Base-by-base conservation (phyloP, 2,113 vertebrate species). In the Cephalopterus ornatus region DNA sequence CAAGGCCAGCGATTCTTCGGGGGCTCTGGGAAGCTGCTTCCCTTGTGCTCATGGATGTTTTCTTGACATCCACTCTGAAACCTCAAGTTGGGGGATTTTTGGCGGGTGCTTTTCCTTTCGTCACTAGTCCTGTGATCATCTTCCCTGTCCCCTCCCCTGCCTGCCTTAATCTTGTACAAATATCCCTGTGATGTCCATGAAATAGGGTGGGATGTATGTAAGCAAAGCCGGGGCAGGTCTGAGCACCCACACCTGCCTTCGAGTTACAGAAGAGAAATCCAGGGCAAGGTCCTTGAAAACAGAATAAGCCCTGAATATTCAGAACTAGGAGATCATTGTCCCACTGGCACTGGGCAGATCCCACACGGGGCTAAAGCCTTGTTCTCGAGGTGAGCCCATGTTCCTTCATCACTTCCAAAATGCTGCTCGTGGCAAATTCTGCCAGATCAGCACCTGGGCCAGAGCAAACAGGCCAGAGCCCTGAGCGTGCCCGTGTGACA, bases 391-490 rank as follows among this genome's bases (percentile, higher is more conserved):
- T 67, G 49, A 84, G 41, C 10, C 15, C 35, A 2, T 66, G 66
- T 65, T 46, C 33, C 3, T 56, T 66, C 37, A 5, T 13, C 23
- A 23, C 53, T 80, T 59, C 85, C 50, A 74, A 27, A 46, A 12
- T 28, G 0, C 5, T 3, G 62, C 89, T 26, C 5, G 77, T 27
- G 87, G 53, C 53, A 55, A 41, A 47, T 66, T 62, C 5, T 61
- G 79, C 87, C 59, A 52, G 65, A 33, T 26, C 65, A 80, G 37
- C 71, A 70, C 41, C 80, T 67, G 71, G 79, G 91, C 52, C 88
- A 32, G 14, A 52, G 46, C 56, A 53, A 30, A 18, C 35, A 44
- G 68, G 44, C 42, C 78, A 42, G 53, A 85, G 93, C 94, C 77
- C 53, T 37, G 14, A 89, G 85, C 65, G 1, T 72, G 67, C 11